Percentiles rank a stretch among this genome's conserved stretches.
phyloP scores from a whole-genome alignment of 1,140 invertebrate species.

The Campoletis sonorensis region DNA sequence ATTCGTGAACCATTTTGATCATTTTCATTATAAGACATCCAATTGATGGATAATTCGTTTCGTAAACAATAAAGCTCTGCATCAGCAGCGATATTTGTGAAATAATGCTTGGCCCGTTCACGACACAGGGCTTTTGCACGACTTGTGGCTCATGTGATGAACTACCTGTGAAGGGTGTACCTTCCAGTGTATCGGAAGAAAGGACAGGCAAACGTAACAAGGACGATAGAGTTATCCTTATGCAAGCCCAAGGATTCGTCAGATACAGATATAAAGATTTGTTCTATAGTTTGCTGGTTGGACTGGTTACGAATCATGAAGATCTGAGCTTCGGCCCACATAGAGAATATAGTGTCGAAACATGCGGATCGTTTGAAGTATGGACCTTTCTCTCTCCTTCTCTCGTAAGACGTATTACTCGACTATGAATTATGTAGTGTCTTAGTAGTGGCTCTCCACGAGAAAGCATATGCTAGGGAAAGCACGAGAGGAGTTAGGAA shows the following conservation, averaged over 20 bases:
- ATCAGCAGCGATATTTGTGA: background rate
- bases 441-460: constrained; percentile 56
- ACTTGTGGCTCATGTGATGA: constrained; percentile 67
- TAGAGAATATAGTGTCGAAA: constrained; percentile 40
- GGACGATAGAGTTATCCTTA: constrained; percentile 21
- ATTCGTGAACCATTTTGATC: too few relatives aligned
- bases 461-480: constrained; percentile 7
- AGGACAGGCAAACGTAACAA: constrained; percentile 46
- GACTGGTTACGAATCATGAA: constrained; percentile 30
- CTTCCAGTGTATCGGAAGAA: constrained; percentile 56
- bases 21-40: too few relatives aligned
- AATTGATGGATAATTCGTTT: too few relatives aligned
- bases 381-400: constrained; percentile 15
- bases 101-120: constrained; percentile 58
- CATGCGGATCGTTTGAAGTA: constrained; percentile 58
- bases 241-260: background rate
- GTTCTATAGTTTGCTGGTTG: background rate
- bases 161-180: constrained; percentile 67
- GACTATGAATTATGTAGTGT: constrained; percentile 70
- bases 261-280: background rate
- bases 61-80: too few relatives aligned
- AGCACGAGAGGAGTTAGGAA: background rate
- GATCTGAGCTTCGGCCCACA: background rate
- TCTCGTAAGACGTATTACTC: constrained; percentile 72
- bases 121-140: constrained; percentile 55